phyloP scores from a whole-genome alignment of 2,113 vertebrate genomes.

The Reinhardtius hippoglossoides region DNA sequence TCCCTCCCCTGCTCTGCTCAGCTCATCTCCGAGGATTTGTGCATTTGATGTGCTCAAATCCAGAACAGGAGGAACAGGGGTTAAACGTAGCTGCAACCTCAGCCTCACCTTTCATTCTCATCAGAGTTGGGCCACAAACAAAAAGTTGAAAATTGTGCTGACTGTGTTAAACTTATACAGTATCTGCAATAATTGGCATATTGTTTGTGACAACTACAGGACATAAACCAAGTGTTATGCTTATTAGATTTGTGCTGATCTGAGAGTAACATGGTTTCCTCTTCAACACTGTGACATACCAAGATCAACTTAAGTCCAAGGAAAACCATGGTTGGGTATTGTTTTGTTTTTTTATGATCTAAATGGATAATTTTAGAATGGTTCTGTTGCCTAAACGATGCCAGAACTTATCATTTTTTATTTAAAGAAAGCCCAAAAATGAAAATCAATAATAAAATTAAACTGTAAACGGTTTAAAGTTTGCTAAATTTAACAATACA shows the following conservation, averaged over 20 bases:
- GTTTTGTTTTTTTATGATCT: too few species aligned
- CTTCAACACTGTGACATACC: conserved; percentile 12
- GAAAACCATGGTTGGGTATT: too few species aligned
- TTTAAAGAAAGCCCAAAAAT: too few species aligned
- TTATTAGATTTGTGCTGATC: conserved; percentile 24
- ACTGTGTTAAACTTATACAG: background rate
- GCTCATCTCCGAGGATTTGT: conserved; percentile 58
- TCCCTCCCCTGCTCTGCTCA: conserved; percentile 48
- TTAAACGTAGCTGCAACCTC: conserved; percentile 67
- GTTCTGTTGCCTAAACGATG: too few species aligned
- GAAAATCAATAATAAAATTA: too few species aligned
- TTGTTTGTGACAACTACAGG: background rate
- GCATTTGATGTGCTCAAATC: conserved; percentile 82
- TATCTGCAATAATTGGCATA: background rate
- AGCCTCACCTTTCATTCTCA: conserved; percentile 70
- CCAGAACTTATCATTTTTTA: too few species aligned
- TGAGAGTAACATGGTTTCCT: background rate
- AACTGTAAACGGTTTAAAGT: background rate
- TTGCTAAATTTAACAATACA: too few species aligned
- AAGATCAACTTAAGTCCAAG: conserved; percentile 14
- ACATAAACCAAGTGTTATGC: background rate
- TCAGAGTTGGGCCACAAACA: background rate
- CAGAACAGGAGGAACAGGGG: conserved; percentile 58
- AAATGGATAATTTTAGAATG: too few species aligned
- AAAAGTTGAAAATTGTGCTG: conserved; percentile 15